These are phyloP conservation scores for Ahaetulla prasina DNA, from an alignment of 2,113 vertebrate species.

Conservation along the genomic window DNA sequence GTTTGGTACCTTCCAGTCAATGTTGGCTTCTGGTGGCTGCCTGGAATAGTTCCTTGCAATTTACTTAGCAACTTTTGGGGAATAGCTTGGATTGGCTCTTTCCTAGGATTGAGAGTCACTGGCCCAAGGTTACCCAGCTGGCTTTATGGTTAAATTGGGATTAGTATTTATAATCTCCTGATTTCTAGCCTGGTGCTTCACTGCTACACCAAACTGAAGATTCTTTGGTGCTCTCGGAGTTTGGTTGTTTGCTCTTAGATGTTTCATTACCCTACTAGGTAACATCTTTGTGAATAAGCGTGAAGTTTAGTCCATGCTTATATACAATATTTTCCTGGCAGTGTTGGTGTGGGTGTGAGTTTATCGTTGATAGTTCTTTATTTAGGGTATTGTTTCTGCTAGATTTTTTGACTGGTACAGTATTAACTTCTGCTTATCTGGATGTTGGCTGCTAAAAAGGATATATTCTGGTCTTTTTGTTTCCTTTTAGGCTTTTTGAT, in stretches of 20 bases:
- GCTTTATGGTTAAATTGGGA: neutral
- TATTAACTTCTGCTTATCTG: neutral
- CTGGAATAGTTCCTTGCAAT: neutral
- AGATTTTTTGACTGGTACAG: neutral
- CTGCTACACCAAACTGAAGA: neutral
- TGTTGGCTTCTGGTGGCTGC: neutral
- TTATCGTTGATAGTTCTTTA: neutral
- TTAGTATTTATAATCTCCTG: neutral
- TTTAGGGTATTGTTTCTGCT: neutral
- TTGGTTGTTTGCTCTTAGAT: neutral
- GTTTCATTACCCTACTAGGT: neutral
- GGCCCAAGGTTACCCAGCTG: neutral
- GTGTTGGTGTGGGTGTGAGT: neutral
- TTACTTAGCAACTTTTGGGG: neutral
- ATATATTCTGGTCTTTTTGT: neutral
- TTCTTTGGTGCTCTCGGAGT: neutral
- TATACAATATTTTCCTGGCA: neutral
- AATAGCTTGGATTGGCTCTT: neutral
- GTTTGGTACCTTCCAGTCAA: neutral
- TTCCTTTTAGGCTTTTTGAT: neutral
- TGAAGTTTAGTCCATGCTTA: neutral
- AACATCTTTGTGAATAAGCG: neutral
- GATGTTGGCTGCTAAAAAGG: neutral
- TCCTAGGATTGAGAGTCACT: neutral
- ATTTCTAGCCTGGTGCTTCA: neutral